phyloP scores from a whole-genome alignment of 1,140 invertebrate genomes.

The Drosophila orosa region DNA sequence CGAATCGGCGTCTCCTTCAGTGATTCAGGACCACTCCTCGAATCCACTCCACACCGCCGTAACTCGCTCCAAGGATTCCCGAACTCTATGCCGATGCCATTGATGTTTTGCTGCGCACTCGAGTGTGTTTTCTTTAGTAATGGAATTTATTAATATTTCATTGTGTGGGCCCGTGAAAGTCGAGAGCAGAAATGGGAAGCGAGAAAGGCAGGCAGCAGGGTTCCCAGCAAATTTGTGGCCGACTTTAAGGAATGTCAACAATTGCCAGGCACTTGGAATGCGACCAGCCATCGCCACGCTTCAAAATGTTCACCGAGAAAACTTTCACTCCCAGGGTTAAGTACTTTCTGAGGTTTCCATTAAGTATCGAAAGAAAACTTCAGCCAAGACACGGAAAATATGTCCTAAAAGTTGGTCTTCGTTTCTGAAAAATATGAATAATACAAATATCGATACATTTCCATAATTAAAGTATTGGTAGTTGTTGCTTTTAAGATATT shows the following conservation, averaged over 20 bases:
- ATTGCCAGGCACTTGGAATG: constrained; percentile 65
- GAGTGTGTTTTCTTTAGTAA: constrained; percentile 81
- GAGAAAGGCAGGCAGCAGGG: neutral
- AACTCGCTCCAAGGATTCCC: constrained; percentile 14
- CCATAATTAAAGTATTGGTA: neutral
- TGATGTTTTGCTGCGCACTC: constrained; percentile 80
- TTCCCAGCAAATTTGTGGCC: constrained; percentile 62
- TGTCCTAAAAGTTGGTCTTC: constrained; percentile 1
- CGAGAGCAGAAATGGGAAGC: neutral
- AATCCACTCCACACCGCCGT: neutral
- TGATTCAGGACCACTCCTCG: constrained; percentile 41
- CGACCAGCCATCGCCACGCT: constrained; percentile 20
- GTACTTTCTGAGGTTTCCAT: constrained; percentile 46
- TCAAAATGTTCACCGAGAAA: constrained; percentile 20
- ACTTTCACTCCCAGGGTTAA: constrained; percentile 23
- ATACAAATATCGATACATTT: neutral
- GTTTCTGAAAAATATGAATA: neutral
- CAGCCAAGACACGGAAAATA: neutral
- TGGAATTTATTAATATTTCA: constrained; percentile 83
- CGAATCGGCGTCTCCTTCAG: constrained; percentile 51
- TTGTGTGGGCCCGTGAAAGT: constrained; percentile 60
- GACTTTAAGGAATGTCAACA: constrained; percentile 72
- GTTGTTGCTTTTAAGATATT: neutral
- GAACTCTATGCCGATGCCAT: constrained; percentile 52
- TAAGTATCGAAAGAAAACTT: constrained; percentile 8